Percentiles rank a stretch among this genome's conserved stretches.
Evolutionary conservation across 2,888 invertebrate species (phyloP).

Genomic region (Drosophila putrida): DNA sequence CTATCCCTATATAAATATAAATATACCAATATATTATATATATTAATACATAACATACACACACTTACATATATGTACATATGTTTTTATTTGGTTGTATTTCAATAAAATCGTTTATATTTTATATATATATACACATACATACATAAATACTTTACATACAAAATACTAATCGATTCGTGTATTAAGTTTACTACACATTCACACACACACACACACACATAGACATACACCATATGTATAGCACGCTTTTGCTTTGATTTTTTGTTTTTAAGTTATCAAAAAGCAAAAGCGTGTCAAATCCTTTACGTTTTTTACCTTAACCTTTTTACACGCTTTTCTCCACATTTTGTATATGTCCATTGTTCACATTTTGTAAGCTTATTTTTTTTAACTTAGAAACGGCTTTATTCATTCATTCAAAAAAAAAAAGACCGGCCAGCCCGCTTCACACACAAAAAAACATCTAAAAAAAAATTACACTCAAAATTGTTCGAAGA

Average conservation of each 20-base stretch:
- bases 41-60: conserved; percentile 19
- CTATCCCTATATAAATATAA: conserved; percentile 34
- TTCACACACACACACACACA: conserved; percentile 23
- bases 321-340: conserved; percentile 46
- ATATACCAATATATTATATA: conserved; percentile 38
- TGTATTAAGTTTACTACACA: conserved; percentile 70
- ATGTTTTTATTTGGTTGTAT: conserved; percentile 38
- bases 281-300: conserved; percentile 30
- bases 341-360: conserved; percentile 34
- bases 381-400: conserved; percentile 12
- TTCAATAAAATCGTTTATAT: conserved; percentile 8
- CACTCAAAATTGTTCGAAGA: conserved; percentile 15
- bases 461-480: conserved; percentile 1
- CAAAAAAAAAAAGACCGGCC: neutral
- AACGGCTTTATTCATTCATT: conserved; percentile 33
- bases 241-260: conserved; percentile 24
- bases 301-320: conserved; percentile 9
- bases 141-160: conserved; percentile 49
- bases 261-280: neutral
- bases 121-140: conserved; percentile 28
- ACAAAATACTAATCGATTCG: conserved; percentile 78
- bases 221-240: neutral
- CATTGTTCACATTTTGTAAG: conserved; percentile 25
- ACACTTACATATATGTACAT: conserved; percentile 29
- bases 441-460: conserved; percentile 18